Evolutionary conservation across 2,113 vertebrate species (phyloP), one percentile per base, ranked within the genome.

Genomic region (Pterocles burchelli): DNA sequence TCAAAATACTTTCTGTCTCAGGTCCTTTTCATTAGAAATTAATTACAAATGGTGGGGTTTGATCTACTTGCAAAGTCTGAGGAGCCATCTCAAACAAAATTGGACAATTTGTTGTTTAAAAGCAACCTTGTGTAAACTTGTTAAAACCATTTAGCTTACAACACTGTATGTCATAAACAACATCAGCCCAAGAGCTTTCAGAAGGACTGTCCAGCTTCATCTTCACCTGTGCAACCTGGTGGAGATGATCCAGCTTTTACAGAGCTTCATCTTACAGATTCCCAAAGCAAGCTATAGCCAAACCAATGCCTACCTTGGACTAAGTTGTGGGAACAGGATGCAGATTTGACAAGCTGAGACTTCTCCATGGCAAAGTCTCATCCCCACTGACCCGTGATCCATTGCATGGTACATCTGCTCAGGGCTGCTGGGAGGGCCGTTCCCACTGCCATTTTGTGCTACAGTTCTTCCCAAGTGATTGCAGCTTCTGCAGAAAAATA

Each of bases 331-430:
- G 13, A 82, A 33, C 7, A 20, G 61, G 13, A 57, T 29, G 24
- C 2, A 11, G 16, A 55, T 75, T 59, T 67, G 29, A 81, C 17
- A 75, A 49, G 12, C 9, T 0, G 0, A 59, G 13, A 12, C 12
- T 89, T 82, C 34, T 31, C 19, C 9, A 6, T 34, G 28, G 20
- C 13, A 38, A 34, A 38, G 16, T 62, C 9, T 55, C 5, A 38
- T 46, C 43, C 26, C 4, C 45, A 36, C 18, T 49, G 49, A 46
- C 7, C 13, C 9, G 6, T 29, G 31, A 55, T 7, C 24, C 13
- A 13, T 6, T 41, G 41, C 10, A 28, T 6, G 33, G 25, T n/a
- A 14, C 1, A 0, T 43, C 26, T 58, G 14, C 18, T 17, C 19
- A 51, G 16, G 8, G 49, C 14, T 77, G n/a, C 55, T 55, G 26